Conservation (phyloP, 1,140 invertebrate genomes). For the Luehdorfia chinensis region DNA sequence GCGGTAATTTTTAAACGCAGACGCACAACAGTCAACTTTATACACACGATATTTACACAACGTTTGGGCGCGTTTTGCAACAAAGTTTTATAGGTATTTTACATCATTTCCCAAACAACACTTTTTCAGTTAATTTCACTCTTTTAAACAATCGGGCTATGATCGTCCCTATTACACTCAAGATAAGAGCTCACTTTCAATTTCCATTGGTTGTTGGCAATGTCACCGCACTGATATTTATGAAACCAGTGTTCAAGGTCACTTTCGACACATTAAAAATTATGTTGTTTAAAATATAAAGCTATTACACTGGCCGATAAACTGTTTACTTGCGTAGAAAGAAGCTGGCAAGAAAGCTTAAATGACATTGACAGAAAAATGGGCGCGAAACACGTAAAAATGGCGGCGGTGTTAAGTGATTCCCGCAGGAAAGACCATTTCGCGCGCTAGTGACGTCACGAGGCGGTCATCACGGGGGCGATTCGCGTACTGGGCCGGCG, state of each 20-base stretch:
- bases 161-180: constrained; percentile 20
- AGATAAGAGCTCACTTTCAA: constrained; percentile 35
- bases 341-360: constrained; percentile 26
- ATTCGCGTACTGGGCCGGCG: constrained; percentile 36
- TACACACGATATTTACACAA: too few relatives aligned
- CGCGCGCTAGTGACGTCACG: constrained; percentile 42
- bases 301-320: constrained; percentile 4
- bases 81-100: too few relatives aligned
- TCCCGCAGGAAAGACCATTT: constrained; percentile 48
- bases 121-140: too few relatives aligned
- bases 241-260: constrained; percentile 35
- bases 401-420: constrained; percentile 36
- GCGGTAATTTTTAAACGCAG: constrained; percentile 17
- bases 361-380: constrained; percentile 28
- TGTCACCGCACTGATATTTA: constrained; percentile 16
- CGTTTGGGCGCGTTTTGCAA: too few relatives aligned
- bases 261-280: constrained; percentile 26
- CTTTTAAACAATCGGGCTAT: neutral
- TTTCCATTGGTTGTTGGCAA: constrained; percentile 30
- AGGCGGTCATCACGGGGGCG: constrained; percentile 27
- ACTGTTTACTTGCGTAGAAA: constrained; percentile 19
- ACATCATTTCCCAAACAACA: too few relatives aligned
- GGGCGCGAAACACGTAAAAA: constrained; percentile 26
- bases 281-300: constrained; percentile 16
- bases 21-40: constrained; percentile 2